Percentiles rank a stretch among this genome's conserved stretches.
These are phyloP conservation scores for Buteo buteo DNA, from an alignment of 2,113 vertebrate species.

Conservation along the genomic window DNA sequence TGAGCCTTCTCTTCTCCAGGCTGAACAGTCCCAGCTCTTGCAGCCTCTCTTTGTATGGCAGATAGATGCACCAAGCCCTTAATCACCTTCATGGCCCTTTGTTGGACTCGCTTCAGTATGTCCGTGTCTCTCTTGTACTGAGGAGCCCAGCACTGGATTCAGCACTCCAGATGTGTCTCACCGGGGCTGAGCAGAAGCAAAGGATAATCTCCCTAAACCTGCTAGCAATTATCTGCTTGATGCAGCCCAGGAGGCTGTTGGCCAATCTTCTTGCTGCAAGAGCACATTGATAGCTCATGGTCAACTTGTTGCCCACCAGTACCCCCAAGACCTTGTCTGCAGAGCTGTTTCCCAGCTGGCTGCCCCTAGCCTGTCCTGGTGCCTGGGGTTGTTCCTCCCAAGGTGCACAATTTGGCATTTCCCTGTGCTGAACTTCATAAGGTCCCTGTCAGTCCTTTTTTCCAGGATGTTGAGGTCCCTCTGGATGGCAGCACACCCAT, in stretches of 20 bases:
- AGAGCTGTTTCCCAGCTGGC: neutral
- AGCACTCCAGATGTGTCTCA: neutral
- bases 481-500: neutral
- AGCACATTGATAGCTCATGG: neutral
- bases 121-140: neutral
- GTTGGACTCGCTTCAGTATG: neutral
- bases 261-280: neutral
- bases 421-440: neutral
- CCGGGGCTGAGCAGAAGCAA: neutral
- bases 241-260: neutral
- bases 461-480: neutral
- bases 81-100: neutral
- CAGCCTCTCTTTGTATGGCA: neutral
- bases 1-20: too few species aligned
- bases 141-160: neutral
- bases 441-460: neutral
- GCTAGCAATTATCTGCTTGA: neutral
- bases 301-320: neutral
- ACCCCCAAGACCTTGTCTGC: neutral
- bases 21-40: neutral
- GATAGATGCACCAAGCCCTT: neutral
- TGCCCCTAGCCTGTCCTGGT: neutral
- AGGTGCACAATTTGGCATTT: neutral
- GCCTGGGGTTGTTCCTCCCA: neutral
- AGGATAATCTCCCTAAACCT: neutral